phyloP scores from a whole-genome alignment of 2,113 vertebrate species.

The Dryoscopus gambensis region DNA sequence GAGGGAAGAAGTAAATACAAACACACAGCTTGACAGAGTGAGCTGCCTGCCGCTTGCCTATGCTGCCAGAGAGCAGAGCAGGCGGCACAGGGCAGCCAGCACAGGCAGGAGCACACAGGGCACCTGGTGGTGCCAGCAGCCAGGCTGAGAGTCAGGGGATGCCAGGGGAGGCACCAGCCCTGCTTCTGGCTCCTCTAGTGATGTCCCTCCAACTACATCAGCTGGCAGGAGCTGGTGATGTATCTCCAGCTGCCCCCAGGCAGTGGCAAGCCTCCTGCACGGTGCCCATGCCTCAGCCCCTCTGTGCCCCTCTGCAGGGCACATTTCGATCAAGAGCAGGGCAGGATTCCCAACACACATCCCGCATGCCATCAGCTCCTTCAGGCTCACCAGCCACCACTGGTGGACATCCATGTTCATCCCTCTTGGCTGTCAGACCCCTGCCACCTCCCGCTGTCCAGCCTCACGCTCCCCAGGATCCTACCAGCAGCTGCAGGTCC shows the following conservation, averaged over 20 bases:
- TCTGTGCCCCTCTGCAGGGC: neutral
- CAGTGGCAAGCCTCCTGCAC: accelerated
- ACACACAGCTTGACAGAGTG: neutral
- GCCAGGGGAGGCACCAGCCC: neutral
- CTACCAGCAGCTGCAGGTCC: constrained; percentile 86
- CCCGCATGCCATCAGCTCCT: neutral
- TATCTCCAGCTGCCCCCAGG: neutral
- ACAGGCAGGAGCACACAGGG: neutral
- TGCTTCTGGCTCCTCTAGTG: neutral
- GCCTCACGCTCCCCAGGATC: accelerated
- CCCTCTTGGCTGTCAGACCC: accelerated
- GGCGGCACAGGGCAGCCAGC: neutral
- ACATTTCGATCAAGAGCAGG: neutral
- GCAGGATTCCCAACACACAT: accelerated
- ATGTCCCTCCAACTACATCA: neutral
- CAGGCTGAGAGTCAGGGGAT: neutral
- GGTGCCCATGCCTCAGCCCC: neutral
- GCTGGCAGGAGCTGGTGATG: neutral
- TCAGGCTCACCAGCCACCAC: accelerated
- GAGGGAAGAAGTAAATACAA: neutral
- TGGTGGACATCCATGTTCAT: accelerated
- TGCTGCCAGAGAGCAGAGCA: neutral
- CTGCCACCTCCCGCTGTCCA: accelerated
- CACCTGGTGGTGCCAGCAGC: neutral
- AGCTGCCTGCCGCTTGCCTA: neutral